A percentile compares a stretch with the other conserved stretches of the same genome.
Evolutionary conservation across 2,888 invertebrate genomes (phyloP).

Genomic region (Ectemnius cavifrons): DNA sequence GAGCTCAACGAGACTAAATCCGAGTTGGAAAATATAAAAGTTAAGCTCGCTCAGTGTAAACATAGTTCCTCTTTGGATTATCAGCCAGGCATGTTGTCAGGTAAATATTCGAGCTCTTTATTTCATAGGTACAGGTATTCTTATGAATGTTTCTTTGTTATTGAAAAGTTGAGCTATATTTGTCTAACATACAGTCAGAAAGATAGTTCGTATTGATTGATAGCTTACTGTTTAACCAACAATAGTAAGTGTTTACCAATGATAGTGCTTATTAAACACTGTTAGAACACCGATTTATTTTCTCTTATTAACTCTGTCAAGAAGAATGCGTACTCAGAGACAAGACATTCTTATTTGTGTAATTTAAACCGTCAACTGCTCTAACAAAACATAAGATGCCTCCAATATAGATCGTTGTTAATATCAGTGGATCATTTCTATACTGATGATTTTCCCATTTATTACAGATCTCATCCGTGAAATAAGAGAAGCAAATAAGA

Average conservation of each 20-base stretch:
- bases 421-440: not conserved
- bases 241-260: not conserved
- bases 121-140: not conserved
- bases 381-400: too few species aligned
- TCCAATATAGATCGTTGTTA: not conserved
- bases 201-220: too few species aligned
- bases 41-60: conserved; percentile 69
- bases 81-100: conserved; percentile 76
- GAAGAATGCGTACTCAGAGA: too few species aligned
- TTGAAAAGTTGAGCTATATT: not conserved
- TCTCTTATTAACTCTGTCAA: not conserved
- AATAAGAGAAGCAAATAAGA: conserved; percentile 74
- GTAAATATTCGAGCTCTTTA: conserved; percentile 53
- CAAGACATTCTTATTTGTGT: too few species aligned
- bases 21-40: conserved; percentile 77
- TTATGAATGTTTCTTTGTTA: conserved; percentile 12
- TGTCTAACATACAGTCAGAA: too few species aligned
- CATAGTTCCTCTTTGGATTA: conserved; percentile 69
- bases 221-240: not conserved
- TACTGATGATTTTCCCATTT: conserved; percentile 7
- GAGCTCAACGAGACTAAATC: conserved; percentile 87
- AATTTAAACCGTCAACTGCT: too few species aligned
- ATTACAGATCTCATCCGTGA: conserved; percentile 74
- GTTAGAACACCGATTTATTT: not conserved
- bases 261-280: too few species aligned